Conservation (phyloP, 1,140 invertebrate species). For the Diprion similis region DNA sequence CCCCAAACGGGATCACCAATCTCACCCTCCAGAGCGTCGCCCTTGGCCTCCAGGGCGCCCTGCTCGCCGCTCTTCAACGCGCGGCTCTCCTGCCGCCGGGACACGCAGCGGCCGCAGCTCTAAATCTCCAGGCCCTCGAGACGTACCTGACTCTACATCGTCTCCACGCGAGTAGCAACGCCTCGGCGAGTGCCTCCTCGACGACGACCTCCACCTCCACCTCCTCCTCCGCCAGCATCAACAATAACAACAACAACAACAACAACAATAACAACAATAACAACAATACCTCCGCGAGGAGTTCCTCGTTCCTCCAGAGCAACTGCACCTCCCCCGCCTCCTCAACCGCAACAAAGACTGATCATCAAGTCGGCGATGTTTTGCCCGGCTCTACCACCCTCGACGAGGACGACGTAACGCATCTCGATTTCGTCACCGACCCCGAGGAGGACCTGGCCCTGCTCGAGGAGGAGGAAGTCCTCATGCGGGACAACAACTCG, state of each 20-base stretch:
- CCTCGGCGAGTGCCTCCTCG: conserved; percentile 43
- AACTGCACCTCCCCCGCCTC: conserved; percentile 16
- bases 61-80: conserved; percentile 78
- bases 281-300: neutral
- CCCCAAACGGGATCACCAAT: conserved; percentile 43
- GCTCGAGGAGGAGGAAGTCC: conserved; percentile 52
- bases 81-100: conserved; percentile 78
- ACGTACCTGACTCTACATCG: conserved; percentile 82
- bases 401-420: conserved; percentile 49
- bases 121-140: conserved; percentile 83
- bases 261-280: neutral
- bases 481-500: conserved; percentile 31
- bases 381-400: conserved; percentile 32
- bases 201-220: conserved; percentile 28
- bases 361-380: conserved; percentile 27
- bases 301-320: neutral
- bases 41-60: conserved; percentile 77
- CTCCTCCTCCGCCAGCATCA: conserved; percentile 45
- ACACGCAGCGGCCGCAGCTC: conserved; percentile 77
- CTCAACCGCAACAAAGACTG: conserved; percentile 23
- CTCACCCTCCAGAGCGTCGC: conserved; percentile 62
- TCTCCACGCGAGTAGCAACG: conserved; percentile 61
- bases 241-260: neutral
- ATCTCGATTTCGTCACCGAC: conserved; percentile 51
- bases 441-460: conserved; percentile 64